Evolutionary conservation across 1,140 invertebrate genomes (phyloP).

Genomic region (Lutraria rhynchaena): DNA sequence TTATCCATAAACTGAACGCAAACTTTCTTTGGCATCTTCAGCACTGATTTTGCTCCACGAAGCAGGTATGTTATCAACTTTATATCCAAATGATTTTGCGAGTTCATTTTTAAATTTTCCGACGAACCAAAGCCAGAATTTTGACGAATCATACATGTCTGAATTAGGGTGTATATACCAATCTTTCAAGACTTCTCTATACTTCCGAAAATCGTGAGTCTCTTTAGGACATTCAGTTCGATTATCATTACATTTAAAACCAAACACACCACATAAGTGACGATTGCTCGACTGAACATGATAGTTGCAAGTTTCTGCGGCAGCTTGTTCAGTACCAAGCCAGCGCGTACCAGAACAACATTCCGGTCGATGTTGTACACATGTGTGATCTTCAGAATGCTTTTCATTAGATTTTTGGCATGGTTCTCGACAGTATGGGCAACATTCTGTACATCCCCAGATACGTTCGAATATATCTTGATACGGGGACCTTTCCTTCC

Average conservation of each 20-base stretch:
- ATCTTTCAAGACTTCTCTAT: not conserved
- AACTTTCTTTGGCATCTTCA: not conserved
- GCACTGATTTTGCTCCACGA: not conserved
- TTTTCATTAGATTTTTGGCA: too few relatives aligned
- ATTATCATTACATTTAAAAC: not conserved
- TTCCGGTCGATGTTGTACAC: conserved; percentile 8
- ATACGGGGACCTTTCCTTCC: too few relatives aligned
- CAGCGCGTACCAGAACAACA: too few relatives aligned
- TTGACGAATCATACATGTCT: conserved; percentile 2
- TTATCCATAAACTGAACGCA: too few relatives aligned
- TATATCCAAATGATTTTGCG: not conserved
- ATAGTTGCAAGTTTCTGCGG: not conserved
- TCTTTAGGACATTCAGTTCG: not conserved
- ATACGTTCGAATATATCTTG: not conserved
- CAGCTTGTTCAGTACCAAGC: not conserved
- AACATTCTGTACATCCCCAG: conserved; percentile 3
- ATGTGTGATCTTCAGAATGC: not conserved
- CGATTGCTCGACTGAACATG: not conserved
- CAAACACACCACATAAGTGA: not conserved
- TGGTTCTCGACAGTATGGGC: conserved; percentile 22
- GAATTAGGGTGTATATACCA: conserved; percentile 1
- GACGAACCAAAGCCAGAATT: conserved; percentile 20
- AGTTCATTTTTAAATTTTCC: not conserved
- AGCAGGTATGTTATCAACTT: not conserved
- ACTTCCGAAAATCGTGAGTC: not conserved